Base-by-base conservation (phyloP, 2,113 vertebrate genomes). In the Pyxicephalus adspersus region DNA sequence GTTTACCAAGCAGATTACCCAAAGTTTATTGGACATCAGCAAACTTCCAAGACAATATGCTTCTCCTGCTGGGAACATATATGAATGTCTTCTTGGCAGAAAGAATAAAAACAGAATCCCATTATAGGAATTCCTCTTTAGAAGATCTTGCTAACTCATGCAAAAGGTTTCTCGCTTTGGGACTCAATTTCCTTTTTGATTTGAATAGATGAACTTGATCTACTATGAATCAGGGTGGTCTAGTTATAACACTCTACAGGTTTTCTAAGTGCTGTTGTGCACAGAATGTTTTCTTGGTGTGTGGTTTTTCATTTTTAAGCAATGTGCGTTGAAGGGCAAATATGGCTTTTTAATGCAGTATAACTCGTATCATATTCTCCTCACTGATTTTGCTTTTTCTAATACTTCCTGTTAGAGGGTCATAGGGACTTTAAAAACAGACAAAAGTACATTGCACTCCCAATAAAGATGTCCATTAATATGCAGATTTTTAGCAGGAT, bases 181-280 rank as follows among this genome's bases (percentile, higher is more conserved):
- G 55, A 58, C 55, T 74, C 20, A 72, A 29, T 72, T 72, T 54
- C 23, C 54, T 31, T 28, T 17, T 22, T 23, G 54, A 58, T 9
- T 25, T 38, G 54, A 60, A 74, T 25, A 60, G 71, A 60, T 58
- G 70, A 58, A 23, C 29, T 58, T 60, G 34, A 22, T 74, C 29
- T n/a, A 74, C 71, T 9, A 60, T 28, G 2, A 31, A 60, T 74
- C 54, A 73, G 71, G 71, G 71, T 74, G 71, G 71, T 74, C 70
- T 38, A 55, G 58, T 55, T 55, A 58, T 60, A 38, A 60, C 55
- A 74, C 28, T 58, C 34, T 31, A 73, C 26, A 58, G 20, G 70
- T 58, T 52, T n/a, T 74, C 54, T 13, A 60, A 29, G 54, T 58
- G 19, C 51, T n/a, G 51, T 55, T 29, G 51, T 52, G 25, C 8